Evolutionary conservation across 2,888 invertebrate species (phyloP).

Genomic region (Teleogryllus oceanicus): DNA sequence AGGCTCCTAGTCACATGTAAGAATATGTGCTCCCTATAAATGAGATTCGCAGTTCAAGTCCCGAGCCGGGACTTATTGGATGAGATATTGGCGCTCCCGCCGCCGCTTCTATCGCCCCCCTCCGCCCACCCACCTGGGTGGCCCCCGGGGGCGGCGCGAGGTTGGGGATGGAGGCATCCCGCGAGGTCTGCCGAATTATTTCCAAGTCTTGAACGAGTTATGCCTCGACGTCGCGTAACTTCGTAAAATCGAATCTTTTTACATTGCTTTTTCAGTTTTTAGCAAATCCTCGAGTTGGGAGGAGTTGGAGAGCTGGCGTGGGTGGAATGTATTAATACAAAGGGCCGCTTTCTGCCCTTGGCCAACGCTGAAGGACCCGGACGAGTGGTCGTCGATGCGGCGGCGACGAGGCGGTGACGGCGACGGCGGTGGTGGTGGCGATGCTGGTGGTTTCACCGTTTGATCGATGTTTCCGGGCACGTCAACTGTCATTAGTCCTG

Average conservation of each 20-base stretch:
- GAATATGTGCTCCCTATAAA: conserved; percentile 6
- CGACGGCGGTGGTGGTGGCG: too few relatives aligned
- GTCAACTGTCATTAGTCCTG: too few relatives aligned
- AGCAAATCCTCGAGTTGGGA: background rate
- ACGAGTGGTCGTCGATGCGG: too few relatives aligned
- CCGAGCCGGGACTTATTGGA: background rate
- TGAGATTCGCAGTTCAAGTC: background rate
- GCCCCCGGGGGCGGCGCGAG: background rate
- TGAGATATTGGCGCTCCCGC: background rate
- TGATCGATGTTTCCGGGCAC: too few relatives aligned
- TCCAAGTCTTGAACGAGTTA: conserved; percentile 4
- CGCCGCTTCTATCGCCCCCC: background rate
- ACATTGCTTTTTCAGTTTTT: conserved; percentile 7
- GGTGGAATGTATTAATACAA: background rate
- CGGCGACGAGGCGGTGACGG: too few relatives aligned
- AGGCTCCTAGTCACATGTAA: conserved; percentile 1
- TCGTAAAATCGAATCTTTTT: background rate
- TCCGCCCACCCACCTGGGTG: background rate
- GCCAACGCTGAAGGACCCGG: too few relatives aligned
- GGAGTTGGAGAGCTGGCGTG: background rate
- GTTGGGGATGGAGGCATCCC: background rate
- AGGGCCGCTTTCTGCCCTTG: background rate
- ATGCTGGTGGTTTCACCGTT: too few relatives aligned
- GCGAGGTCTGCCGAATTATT: background rate
- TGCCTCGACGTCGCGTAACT: background rate